Conservation (phyloP, 2,797 vertebrate species). For the Sarcoramphus papa region DNA sequence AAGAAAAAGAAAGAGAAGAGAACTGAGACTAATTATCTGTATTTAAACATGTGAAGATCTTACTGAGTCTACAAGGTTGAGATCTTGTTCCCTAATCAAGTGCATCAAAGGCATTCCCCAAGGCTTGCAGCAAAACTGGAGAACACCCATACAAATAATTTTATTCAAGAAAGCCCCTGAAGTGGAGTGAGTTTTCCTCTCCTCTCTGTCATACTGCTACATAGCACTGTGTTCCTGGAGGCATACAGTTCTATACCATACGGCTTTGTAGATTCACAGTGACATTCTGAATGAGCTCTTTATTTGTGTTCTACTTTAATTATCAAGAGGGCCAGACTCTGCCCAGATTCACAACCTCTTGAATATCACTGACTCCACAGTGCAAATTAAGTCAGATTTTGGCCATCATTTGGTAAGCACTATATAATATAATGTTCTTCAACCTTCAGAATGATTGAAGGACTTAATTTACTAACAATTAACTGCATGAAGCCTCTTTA, state of each 20-base stretch:
- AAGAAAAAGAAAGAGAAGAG: neutral
- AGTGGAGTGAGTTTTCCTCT: neutral
- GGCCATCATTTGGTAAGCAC: conserved; percentile 15
- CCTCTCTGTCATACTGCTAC: neutral
- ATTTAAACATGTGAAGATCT: conserved; percentile 53
- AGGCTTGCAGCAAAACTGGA: conserved; percentile 34
- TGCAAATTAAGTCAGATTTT: conserved; percentile 25
- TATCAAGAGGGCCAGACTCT: neutral
- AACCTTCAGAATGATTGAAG: conserved; percentile 34
- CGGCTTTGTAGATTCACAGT: neutral
- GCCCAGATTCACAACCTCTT: neutral
- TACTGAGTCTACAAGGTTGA: conserved; percentile 18
- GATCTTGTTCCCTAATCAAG: conserved; percentile 38
- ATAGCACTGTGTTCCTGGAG: neutral
- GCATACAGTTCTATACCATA: neutral
- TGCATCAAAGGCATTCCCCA: conserved; percentile 29
- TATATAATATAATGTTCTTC: conserved; percentile 39
- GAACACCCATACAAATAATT: conserved; percentile 22
- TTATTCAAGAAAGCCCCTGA: neutral
- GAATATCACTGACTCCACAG: neutral
- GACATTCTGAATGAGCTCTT: conserved; percentile 11
- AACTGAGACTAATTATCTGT: conserved; percentile 54
- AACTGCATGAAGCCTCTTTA: conserved; percentile 14
- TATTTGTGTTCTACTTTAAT: neutral
- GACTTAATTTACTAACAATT: conserved; percentile 46